These are phyloP conservation scores for Pipa parva DNA, from an alignment of 2,113 vertebrate genomes.

Conservation along the genomic window DNA sequence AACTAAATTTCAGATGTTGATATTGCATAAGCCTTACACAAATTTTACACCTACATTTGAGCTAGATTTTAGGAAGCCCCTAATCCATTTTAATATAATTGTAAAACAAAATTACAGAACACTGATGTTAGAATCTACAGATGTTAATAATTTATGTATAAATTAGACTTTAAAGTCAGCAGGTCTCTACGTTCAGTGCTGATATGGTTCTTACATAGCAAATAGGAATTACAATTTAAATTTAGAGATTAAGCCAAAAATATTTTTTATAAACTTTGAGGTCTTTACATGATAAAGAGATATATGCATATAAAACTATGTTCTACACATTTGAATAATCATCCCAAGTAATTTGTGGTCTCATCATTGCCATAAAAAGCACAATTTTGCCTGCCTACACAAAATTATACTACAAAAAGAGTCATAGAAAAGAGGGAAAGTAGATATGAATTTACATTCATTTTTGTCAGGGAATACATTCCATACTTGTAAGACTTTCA, in stretches of 20 bases:
- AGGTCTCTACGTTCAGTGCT: constrained; percentile 73
- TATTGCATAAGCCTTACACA: constrained; percentile 95
- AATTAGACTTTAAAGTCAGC: constrained; percentile 60
- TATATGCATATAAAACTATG: constrained; percentile 58
- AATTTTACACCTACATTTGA: constrained; percentile 78
- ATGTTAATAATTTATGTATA: constrained; percentile 53
- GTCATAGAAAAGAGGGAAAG: constrained; percentile 47
- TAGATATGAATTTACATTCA: constrained; percentile 85
- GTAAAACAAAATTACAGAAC: constrained; percentile 66
- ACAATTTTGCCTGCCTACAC: constrained; percentile 43
- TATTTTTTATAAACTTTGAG: constrained; percentile 46
- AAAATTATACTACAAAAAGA: constrained; percentile 50
- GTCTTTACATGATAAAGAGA: constrained; percentile 10
- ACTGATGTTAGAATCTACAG: constrained; percentile 48
- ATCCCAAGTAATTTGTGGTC: constrained; percentile 44
- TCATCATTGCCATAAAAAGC: constrained; percentile 42
- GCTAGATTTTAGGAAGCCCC: constrained; percentile 53
- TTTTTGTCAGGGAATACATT: constrained; percentile 89
- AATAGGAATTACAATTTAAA: constrained; percentile 39
- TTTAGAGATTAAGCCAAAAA: constrained; percentile 45
- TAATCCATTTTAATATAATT: constrained; percentile 62
- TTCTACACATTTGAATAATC: constrained; percentile 57
- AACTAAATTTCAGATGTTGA: constrained; percentile 93
- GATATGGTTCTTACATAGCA: constrained; percentile 58
- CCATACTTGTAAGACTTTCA: constrained; percentile 64